Evolutionary conservation across 2,888 invertebrate genomes (phyloP).

Genomic region (Watsonalla cultraria): DNA sequence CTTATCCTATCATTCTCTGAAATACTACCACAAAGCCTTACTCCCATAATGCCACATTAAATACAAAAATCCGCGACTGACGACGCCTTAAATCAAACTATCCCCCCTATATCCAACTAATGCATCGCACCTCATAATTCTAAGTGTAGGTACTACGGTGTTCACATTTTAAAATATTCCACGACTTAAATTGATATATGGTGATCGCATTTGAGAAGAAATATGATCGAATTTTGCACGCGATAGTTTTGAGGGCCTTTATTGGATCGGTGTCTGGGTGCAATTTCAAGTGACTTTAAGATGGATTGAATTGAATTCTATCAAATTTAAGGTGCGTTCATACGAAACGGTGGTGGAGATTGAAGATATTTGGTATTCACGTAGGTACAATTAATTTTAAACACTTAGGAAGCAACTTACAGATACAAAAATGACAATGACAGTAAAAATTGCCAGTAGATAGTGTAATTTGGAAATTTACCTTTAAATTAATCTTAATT

Average conservation of each 20-base stretch:
- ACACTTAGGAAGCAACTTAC: too few relatives aligned
- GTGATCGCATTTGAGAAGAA: constrained; percentile 4
- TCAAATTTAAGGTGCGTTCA: too few relatives aligned
- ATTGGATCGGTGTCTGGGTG: not conserved
- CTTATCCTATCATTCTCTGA: too few relatives aligned
- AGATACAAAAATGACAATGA: too few relatives aligned
- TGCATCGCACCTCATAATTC: constrained; percentile 40
- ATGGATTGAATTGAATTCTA: too few relatives aligned
- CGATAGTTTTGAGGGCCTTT: not conserved
- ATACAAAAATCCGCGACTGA: constrained; percentile 6
- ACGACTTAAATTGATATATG: constrained; percentile 20
- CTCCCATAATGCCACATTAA: not conserved
- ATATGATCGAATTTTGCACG: not conserved
- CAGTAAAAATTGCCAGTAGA: too few relatives aligned
- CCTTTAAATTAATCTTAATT: too few relatives aligned
- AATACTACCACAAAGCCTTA: too few relatives aligned
- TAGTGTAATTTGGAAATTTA: too few relatives aligned
- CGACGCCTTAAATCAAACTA: constrained; percentile 31
- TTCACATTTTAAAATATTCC: constrained; percentile 56
- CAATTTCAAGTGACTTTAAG: not conserved
- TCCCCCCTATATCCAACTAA: constrained; percentile 18
- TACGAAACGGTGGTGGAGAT: too few relatives aligned
- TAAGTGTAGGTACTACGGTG: constrained; percentile 25
- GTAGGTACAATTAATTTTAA: too few relatives aligned
- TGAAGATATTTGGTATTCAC: too few relatives aligned